phyloP scores from a whole-genome alignment of 2,113 vertebrate species.

The Cephalopterus ornatus region DNA sequence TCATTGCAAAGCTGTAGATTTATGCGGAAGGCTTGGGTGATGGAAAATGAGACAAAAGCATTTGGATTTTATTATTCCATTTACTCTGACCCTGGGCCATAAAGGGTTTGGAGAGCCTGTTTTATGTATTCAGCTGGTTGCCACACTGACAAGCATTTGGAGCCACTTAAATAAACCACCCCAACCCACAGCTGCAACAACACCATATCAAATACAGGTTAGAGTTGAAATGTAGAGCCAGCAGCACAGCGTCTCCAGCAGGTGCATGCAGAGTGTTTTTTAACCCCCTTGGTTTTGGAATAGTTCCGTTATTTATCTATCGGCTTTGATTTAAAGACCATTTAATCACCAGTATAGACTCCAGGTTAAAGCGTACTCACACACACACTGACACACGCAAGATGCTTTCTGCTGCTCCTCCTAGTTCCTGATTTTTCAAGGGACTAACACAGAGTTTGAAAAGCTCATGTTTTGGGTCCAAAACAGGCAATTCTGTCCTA shows the following conservation, averaged over 20 bases:
- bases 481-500: neutral
- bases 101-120: constrained; percentile 97
- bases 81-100: constrained; percentile 97
- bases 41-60: constrained; percentile 97
- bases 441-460: neutral
- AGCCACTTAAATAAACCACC: constrained; percentile 98
- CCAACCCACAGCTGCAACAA: constrained; percentile 96
- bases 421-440: neutral
- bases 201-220: constrained; percentile 95
- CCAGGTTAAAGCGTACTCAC: neutral
- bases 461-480: neutral
- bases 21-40: constrained; percentile 85
- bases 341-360: neutral
- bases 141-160: constrained; percentile 98
- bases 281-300: constrained; percentile 52
- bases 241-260: constrained; percentile 87
- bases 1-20: constrained; percentile 91
- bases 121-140: constrained; percentile 99
- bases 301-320: constrained; percentile 32
- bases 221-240: constrained; percentile 84
- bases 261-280: constrained; percentile 83
- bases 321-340: constrained; percentile 44
- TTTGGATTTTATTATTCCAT: constrained; percentile 99
- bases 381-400: neutral
- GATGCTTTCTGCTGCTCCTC: neutral